Base-by-base conservation (phyloP, 2,888 invertebrate genomes). In the Craniophora ligustri region DNA sequence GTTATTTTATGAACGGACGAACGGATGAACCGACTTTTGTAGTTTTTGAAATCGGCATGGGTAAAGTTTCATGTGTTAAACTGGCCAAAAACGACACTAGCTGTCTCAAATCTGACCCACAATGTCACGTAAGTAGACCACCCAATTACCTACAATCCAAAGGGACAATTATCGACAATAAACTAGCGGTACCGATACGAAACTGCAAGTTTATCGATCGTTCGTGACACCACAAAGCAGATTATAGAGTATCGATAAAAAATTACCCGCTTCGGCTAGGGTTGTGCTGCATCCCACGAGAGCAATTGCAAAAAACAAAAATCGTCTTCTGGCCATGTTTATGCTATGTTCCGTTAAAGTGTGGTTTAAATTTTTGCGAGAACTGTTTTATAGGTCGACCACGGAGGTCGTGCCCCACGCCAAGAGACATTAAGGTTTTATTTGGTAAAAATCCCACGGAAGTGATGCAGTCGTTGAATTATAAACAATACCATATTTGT, bases 321-420 rank as follows among this genome's bases (percentile, higher is more conserved):
- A 69, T 54, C 54, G 74, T 61, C 78, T 71, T 62, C 59, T 72
- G 50, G 78, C 76, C 88, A 88, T 89, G 73, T 82, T 87, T 65
- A 69, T 55, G 57, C 72, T 68, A 54, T 79, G 70, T 73, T 78
- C 76, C 81, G 83, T 82, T 85, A 79, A 41, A 71, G 42, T 73
- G 75, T 75, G 67, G 75, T 74, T 84, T 67, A 58, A 75, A 76
- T 80, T 78, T 84, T 81, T 76, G 75, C 79, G 74, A 80, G 79
- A 85, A 72, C 79, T 64, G 81, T 85, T 92, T 89, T 92, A 92
- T 92, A 92, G 86, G 81, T 84, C 81, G 82, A 44, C 50, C 50
- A 32, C 42, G 88, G 89, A 92, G 92, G 92, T 77, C 90, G 68
- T 72, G 81, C 84, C 90, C 90, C 89, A 91, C 89, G 79, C 85